phyloP scores from a whole-genome alignment of 2,797 vertebrate species.

The Hozukius guyotensis region DNA sequence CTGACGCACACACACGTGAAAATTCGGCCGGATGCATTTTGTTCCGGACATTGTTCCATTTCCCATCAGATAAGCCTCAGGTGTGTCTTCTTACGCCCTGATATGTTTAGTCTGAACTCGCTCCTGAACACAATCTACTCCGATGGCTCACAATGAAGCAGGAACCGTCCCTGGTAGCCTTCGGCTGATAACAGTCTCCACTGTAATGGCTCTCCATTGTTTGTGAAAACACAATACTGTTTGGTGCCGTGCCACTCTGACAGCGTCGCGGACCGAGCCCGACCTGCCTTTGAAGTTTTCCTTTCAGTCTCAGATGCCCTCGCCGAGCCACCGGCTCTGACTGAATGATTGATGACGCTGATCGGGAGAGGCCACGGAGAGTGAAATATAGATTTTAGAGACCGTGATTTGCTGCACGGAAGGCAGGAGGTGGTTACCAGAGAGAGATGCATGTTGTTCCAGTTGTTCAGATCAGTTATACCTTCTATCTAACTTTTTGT shows the following conservation, averaged over 20 bases:
- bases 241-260: constrained; percentile 39
- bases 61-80: constrained; percentile 89
- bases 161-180: constrained; percentile 63
- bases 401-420: background rate
- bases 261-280: background rate
- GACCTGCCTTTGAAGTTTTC: constrained; percentile 62
- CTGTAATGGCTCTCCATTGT: constrained; percentile 70
- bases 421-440: background rate
- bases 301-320: constrained; percentile 24
- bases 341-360: constrained; percentile 60
- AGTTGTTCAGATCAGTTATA: background rate
- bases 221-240: constrained; percentile 69
- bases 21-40: constrained; percentile 72
- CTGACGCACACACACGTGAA: constrained; percentile 1
- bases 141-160: constrained; percentile 74
- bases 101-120: constrained; percentile 90
- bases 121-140: constrained; percentile 72
- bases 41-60: constrained; percentile 77
- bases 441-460: background rate
- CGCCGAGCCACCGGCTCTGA: constrained; percentile 35
- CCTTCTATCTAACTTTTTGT: background rate
- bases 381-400: constrained; percentile 22
- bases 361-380: constrained; percentile 10
- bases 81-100: constrained; percentile 85
- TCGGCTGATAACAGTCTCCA: constrained; percentile 67